Evolutionary conservation across 1,140 invertebrate species (phyloP), one percentile per base, ranked within the genome.

Genomic region (Laodelphax striatellus): DNA sequence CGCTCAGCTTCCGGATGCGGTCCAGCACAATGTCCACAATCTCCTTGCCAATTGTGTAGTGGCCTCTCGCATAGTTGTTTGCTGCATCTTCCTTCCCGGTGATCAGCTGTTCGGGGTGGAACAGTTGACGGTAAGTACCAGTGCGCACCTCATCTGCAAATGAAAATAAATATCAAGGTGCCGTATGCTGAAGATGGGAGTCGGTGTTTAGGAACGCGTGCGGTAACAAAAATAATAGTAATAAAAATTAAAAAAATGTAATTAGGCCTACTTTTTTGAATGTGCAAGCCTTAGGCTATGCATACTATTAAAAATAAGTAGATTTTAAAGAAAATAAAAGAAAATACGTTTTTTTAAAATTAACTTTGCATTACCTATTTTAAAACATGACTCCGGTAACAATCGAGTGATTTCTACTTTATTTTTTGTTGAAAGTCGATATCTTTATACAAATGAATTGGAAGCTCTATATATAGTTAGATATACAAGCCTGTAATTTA

Each of bases 1-100:
- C 91, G 11, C 89, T 85, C 58, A 90, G 74, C 73, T 90, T 89
- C 42, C 87, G 78, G 60, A 90, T 84, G 55, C 83, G 75, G 70
- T 92, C 89, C 61, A 91, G 69, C 3, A 91, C 88, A 17, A 87
- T 69, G 65, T 91, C 88, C 8, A 92, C 85, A 67, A 90, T 86
- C 75, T 90, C 90, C 75, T 90, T 93, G 63, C 90, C 90, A 70
- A 93, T 90, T 60, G 91, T 94, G 79, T 94, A 94, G 75, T 93
- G 90, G 56, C 91, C 90, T 67, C 91, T 79, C 31, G 88, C 89
- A 67, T 91, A 91, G 77, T 92, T 92, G 74, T 92, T 92, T 58
- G 90, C 90, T 28, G 90, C 90, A 72, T 93, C 90, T 75, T 94
- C 90, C 72, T 90, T 90, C 57, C 87, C 87, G 66, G 86, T 89